Conservation (phyloP, 2,113 vertebrate genomes). For the Neodontobutis hainanensis region DNA sequence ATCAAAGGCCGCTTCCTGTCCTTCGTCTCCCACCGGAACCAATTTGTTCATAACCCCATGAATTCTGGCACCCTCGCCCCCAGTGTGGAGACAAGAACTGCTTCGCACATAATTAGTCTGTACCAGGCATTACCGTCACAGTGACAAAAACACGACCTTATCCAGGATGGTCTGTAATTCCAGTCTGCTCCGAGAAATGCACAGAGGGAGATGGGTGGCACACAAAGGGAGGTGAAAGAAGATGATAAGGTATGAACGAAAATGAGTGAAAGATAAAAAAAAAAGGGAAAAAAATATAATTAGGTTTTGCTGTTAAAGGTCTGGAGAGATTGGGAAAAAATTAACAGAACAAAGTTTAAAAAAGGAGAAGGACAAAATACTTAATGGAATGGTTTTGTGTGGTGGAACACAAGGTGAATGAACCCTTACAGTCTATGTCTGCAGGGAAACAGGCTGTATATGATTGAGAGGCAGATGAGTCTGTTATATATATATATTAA, state of each 20-base stretch:
- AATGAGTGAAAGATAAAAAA: slow-evolving; percentile 65
- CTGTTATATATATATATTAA: too few relatives aligned
- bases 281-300: slow-evolving; percentile 61
- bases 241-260: slow-evolving; percentile 54
- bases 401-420: slow-evolving; percentile 9
- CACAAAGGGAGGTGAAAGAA: slow-evolving; percentile 28
- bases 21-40: slow-evolving; percentile 70
- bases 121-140: slow-evolving; percentile 59
- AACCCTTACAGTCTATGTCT: background rate
- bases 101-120: slow-evolving; percentile 71
- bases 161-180: slow-evolving; percentile 58
- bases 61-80: slow-evolving; percentile 59
- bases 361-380: slow-evolving; percentile 32
- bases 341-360: slow-evolving; percentile 36
- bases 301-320: slow-evolving; percentile 56
- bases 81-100: slow-evolving; percentile 52
- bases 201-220: slow-evolving; percentile 30
- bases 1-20: slow-evolving; percentile 73
- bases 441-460: background rate
- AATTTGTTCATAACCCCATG: slow-evolving; percentile 75
- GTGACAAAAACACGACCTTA: slow-evolving; percentile 72
- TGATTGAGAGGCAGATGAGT: too few relatives aligned
- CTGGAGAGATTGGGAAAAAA: slow-evolving; percentile 18
- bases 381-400: slow-evolving; percentile 16
- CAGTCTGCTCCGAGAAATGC: slow-evolving; percentile 28